Evolutionary conservation across 2,797 vertebrate species (phyloP).

Genomic region (Cuculus canorus): DNA sequence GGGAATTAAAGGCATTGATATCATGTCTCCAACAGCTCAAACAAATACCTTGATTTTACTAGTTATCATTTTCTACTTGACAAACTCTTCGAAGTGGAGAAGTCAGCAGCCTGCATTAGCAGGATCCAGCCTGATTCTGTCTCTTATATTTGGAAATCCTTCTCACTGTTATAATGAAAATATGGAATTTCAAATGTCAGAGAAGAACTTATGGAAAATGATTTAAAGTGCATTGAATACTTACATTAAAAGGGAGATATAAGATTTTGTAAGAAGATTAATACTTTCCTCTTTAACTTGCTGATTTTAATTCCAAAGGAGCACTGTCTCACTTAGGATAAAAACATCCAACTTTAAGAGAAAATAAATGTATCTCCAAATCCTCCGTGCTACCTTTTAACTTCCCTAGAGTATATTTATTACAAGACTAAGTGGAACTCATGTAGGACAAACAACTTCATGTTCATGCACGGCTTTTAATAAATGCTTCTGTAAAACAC

Average conservation of each 20-base stretch:
- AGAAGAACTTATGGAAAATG: constrained; percentile 17
- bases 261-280: constrained; percentile 43
- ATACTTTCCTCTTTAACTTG: constrained; percentile 35
- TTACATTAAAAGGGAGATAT: constrained; percentile 1
- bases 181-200: not conserved
- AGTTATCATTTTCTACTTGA: not conserved
- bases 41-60: not conserved
- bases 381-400: not conserved
- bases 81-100: not conserved
- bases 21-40: not conserved
- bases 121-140: not conserved
- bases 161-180: constrained; percentile 5
- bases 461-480: not conserved
- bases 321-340: not conserved
- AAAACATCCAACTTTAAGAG: not conserved
- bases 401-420: not conserved
- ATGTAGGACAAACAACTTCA: not conserved
- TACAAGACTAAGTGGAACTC: not conserved
- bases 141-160: not conserved
- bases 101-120: not conserved
- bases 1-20: not conserved
- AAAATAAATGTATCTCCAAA: not conserved
- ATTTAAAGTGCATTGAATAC: constrained; percentile 35
- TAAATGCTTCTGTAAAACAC: not conserved
- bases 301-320: not conserved